Evolutionary conservation across 2,888 invertebrate genomes (phyloP), one percentile per base, ranked within the genome.

Genomic region (Brachycybe producta): DNA sequence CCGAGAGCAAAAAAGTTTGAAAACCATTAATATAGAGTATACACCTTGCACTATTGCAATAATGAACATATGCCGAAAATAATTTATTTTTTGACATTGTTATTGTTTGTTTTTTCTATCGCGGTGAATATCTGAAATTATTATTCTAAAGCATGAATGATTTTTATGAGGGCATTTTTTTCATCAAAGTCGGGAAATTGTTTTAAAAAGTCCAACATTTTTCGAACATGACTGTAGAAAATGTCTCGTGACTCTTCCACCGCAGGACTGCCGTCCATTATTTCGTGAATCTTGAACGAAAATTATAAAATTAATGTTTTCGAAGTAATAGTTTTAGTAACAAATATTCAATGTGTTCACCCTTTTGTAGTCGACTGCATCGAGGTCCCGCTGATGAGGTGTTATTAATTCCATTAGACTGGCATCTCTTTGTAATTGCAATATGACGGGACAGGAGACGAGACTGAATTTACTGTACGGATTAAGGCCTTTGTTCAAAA

Each of bases 161-260:
- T 90, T 66, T 90, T 90, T 47, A 79, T 77, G 47, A 91, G 73
- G 0, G 88, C 90, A 23, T 81, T 83, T 54, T 83, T 73, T 0
- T 90, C 88, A 67, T 88, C 88, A 49, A 82, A 83, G 58, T 78
- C 73, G 45, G 83, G 81, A 63, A 91, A 82, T 55, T 77, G 75
- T 59, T 77, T 76, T 21, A 91, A 70, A 8, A 84, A 80, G 53
- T 76, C 75, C 62, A 84, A 74, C 1, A 88, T 87, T 52, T 56
- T 57, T 7, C 61, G 53, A 28, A 63, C 63, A 57, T 64, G 64
- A n/a, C 59, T 56, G 19, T 54, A 42, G 54, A 65, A 62, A 39
- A 61, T 53, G 21, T 58, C 52, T 51, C 57, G 56, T 45, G 64
- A 60, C 54, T 63, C 60, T 3, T 55, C 52, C 24, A 65, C 39